These are phyloP conservation scores for Ceriagrion tenellum DNA, from an alignment of 2,888 invertebrate genomes.

Conservation along the genomic window DNA sequence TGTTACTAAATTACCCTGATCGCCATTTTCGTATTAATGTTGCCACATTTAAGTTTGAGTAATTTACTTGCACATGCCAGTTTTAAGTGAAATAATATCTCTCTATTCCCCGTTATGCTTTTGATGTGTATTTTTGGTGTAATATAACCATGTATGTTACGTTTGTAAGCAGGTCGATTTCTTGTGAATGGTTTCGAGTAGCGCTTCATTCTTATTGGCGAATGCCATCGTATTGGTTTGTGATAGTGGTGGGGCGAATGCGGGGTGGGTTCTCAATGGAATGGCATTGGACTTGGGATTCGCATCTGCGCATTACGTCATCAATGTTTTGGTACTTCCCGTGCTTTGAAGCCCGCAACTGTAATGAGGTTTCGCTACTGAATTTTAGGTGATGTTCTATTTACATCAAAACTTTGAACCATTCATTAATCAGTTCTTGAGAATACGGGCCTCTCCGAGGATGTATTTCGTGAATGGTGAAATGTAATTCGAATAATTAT, in stretches of 20 bases:
- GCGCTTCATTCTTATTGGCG: slow-evolving; percentile 64
- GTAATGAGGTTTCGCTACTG: neutral
- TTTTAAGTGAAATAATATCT: too few relatives aligned
- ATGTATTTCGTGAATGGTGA: neutral
- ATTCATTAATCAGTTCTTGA: too few relatives aligned
- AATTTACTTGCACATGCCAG: neutral
- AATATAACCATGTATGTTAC: neutral
- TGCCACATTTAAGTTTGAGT: neutral
- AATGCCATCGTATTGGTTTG: slow-evolving; percentile 57
- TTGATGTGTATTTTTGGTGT: neutral
- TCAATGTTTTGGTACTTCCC: slow-evolving; percentile 39
- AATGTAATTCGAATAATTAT: neutral
- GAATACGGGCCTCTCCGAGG: too few relatives aligned
- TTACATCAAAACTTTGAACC: too few relatives aligned
- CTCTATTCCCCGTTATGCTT: neutral
- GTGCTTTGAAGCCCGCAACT: neutral
- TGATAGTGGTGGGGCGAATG: slow-evolving; percentile 62
- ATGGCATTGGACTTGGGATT: slow-evolving; percentile 54
- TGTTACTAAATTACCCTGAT: too few relatives aligned
- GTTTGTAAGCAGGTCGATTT: slow-evolving; percentile 30
- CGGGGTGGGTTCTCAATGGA: slow-evolving; percentile 58
- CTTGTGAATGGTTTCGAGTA: slow-evolving; percentile 59
- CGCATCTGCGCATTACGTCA: slow-evolving; percentile 64
- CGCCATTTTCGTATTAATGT: neutral
- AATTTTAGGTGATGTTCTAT: neutral